phyloP scores from a whole-genome alignment of 2,797 vertebrate genomes.

The Leuciscus waleckii region DNA sequence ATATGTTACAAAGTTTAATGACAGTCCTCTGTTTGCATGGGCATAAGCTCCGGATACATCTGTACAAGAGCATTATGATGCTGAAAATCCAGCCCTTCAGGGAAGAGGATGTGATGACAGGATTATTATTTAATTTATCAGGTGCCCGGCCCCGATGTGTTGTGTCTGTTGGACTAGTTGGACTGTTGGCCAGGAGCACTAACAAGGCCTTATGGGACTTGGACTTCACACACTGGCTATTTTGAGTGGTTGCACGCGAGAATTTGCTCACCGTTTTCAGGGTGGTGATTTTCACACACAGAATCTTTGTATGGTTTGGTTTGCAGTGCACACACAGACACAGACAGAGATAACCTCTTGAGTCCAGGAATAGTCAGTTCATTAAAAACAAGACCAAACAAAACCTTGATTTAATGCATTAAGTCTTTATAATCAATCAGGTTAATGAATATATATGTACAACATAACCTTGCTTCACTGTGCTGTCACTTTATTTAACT shows the following conservation, averaged over 20 bases:
- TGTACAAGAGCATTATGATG: slow-evolving; percentile 51
- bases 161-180: background rate
- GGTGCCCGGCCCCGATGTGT: background rate
- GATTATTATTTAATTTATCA: slow-evolving; percentile 38
- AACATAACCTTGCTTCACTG: background rate
- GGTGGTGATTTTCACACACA: slow-evolving; percentile 48
- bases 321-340: background rate
- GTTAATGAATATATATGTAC: slow-evolving; percentile 35
- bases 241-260: background rate
- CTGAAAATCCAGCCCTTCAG: slow-evolving; percentile 36
- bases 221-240: slow-evolving; percentile 8
- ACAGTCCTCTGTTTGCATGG: slow-evolving; percentile 49
- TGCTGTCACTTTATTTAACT: slow-evolving; percentile 12
- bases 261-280: slow-evolving; percentile 32
- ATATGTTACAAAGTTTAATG: slow-evolving; percentile 35
- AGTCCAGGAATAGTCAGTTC: background rate
- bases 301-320: slow-evolving; percentile 6
- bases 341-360: background rate
- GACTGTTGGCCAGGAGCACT: background rate
- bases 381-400: slow-evolving; percentile 11
- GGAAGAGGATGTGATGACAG: slow-evolving; percentile 39
- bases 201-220: slow-evolving; percentile 38
- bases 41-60: slow-evolving; percentile 56
- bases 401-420: background rate
- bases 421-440: background rate